Evolutionary conservation across 2,888 invertebrate genomes (phyloP), one percentile per base, ranked within the genome.

Genomic region (Drosophila picticornis): DNA sequence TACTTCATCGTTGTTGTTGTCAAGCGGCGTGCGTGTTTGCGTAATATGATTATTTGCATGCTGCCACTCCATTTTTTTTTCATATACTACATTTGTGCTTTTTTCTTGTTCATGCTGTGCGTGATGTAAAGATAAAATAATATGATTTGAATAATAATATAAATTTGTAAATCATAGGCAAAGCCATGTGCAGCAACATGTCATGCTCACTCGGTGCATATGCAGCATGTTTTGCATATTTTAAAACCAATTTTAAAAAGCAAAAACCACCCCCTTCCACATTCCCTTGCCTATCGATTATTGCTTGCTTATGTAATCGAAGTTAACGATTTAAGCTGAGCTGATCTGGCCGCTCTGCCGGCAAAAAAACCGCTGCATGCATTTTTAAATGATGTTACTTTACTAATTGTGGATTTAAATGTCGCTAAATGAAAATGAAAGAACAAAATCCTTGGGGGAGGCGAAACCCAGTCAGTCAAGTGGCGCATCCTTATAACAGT

Each of bases 81-180:
- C 43, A 53, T 36, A 50, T 31, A 13, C 27, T 32, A 31, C 29
- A 66, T 43, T 38, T 4, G 19, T 7, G 16, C 9, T 38, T 27
- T 55, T 29, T 38, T 32, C 13, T 65, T 32, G 22, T 52, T 66
- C 57, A 38, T 38, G 58, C 61, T 51, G 31, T 56, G 75, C 75
- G 75, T 72, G 75, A 52, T 60, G 60, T 78, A 75, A 81, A 78
- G 83, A 91, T 91, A 88, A 88, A 92, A 89, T 92, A 92, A 90
- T 92, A 90, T 91, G 91, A 91, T 92, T 92, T 92, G 92, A 92
- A 92, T 92, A 92, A 91, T 91, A 92, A 92, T 91, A 46, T 88
- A 91, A 92, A 91, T 91, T 91, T 91, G 84, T 83, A 91, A 86
- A 90, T 90, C 90, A 88, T 85, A 85, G 61, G 73, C 73, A 83